phyloP scores from a whole-genome alignment of 1,140 invertebrate species.

The Babylonia areolata region DNA sequence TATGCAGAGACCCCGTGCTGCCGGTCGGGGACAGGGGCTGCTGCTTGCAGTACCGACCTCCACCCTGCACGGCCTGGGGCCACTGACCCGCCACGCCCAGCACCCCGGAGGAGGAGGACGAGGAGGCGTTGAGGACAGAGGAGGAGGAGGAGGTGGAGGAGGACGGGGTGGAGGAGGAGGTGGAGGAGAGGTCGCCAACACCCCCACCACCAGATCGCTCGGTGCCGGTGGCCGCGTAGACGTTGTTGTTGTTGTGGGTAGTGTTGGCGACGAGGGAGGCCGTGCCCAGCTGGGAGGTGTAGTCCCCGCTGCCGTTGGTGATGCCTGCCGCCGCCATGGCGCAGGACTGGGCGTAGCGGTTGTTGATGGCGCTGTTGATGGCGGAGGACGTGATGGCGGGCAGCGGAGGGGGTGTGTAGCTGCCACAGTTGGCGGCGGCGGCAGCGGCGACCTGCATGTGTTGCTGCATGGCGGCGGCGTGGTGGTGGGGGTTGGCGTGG shows the following conservation, averaged over 20 bases:
- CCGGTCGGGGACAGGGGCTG: constrained; percentile 72
- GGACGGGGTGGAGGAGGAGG: not conserved
- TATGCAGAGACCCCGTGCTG: constrained; percentile 73
- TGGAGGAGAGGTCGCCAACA: not conserved
- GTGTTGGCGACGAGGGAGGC: constrained; percentile 25
- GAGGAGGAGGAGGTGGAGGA: constrained; percentile 17
- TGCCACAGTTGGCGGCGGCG: constrained; percentile 31
- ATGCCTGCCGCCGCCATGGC: constrained; percentile 58
- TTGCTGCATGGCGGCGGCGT: constrained; percentile 38
- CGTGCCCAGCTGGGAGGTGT: constrained; percentile 36
- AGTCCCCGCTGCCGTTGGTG: constrained; percentile 45
- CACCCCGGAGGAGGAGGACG: constrained; percentile 12
- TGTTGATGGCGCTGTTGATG: constrained; percentile 60
- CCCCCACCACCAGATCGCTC: no score
- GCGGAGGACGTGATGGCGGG: constrained; percentile 15
- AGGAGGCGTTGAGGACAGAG: not conserved
- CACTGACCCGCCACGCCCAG: not conserved
- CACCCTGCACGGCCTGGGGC: constrained; percentile 33
- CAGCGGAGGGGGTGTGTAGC: constrained; percentile 13
- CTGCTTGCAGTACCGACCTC: constrained; percentile 63
- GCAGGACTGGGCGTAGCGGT: constrained; percentile 62
- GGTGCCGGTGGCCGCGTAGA: constrained; percentile 44
- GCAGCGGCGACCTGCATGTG: constrained; percentile 39
- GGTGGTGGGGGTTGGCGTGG: constrained; percentile 23
- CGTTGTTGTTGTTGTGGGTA: constrained; percentile 48